Percentiles rank a stretch among this genome's conserved stretches.
phyloP scores from a whole-genome alignment of 2,888 invertebrate genomes.

The Osmoderma eremita region DNA sequence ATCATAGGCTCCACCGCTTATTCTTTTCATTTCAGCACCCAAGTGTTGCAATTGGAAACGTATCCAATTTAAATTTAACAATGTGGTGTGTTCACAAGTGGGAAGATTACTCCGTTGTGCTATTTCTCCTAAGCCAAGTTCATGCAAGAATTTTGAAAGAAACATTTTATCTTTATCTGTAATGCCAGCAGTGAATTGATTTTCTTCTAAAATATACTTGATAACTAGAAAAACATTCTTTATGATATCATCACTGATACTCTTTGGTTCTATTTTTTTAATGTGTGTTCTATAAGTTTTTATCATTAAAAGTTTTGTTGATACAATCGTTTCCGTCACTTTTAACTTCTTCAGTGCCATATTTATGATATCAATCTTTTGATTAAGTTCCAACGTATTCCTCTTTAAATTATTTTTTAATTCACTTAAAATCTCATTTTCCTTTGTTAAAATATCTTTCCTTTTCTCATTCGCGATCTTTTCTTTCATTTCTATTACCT shows the following conservation, averaged over 20 bases:
- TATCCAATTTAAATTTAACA: constrained; percentile 39
- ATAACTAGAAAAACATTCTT: constrained; percentile 35
- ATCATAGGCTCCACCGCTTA: constrained; percentile 40
- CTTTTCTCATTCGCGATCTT: constrained; percentile 8
- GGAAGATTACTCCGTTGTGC: constrained; percentile 43
- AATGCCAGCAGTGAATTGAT: not conserved
- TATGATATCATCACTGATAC: not conserved
- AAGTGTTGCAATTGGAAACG: constrained; percentile 48
- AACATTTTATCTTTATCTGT: constrained; percentile 30
- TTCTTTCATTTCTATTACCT: constrained; percentile 10
- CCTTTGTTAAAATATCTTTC: constrained; percentile 24
- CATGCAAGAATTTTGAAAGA: constrained; percentile 42
- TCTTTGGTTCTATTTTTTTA: not conserved
- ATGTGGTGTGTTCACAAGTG: constrained; percentile 8
- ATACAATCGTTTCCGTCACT: constrained; percentile 8
- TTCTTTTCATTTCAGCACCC: constrained; percentile 46
- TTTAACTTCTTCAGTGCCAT: not conserved
- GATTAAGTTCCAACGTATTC: not conserved
- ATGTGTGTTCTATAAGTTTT: constrained; percentile 3
- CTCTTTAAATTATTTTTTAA: constrained; percentile 16
- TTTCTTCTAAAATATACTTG: constrained; percentile 24
- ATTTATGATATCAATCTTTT: constrained; percentile 2
- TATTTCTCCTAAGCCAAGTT: constrained; percentile 44
- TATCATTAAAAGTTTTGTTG: constrained; percentile 20
- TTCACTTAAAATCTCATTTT: constrained; percentile 23